Evolutionary conservation across 2,113 vertebrate species (phyloP), one percentile per base, ranked within the genome.

Genomic region (Lethenteron reissneri): DNA sequence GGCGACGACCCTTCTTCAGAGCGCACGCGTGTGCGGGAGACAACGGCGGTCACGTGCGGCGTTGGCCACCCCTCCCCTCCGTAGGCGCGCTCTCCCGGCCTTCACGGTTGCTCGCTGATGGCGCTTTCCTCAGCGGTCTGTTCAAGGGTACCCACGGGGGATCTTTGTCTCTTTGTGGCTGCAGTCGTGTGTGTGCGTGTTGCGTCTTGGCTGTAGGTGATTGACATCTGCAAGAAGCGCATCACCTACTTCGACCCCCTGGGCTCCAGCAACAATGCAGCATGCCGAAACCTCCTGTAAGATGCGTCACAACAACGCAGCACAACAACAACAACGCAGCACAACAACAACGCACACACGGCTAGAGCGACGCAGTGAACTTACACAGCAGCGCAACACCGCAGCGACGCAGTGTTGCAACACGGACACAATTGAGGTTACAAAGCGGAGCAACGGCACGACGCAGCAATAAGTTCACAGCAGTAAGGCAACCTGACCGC

Each of bases 221-320:
- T 95, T 70, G 92, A 97, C 81, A 88, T 95, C 72, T 83, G 92
- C 73, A 94, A 88, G 77, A 96, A 89, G 76, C 81, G 74, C 57
- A 79, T 96, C 75, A 83, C 83, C 14, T 97, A 97, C 78, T 96
- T 88, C 0, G 92, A 97, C 75, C 95, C 92, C 17, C 94, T 97
- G 92, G 91, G 92, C 56, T 88, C 89, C 56, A 83, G 79, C 74
- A 91, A 95, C 71, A 86, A 83, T 1, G 84, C 88, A 72, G 91
- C 90, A 57, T 97, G 92, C 82, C 81, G 74, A 75, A 80, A 84
- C 73, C 83, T 97, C 78, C 77, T 89, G 91, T 95, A 80, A 84
- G 84, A 41, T 6, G 41, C 41, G 41, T 41, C 41, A 6, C 41
- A 41, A 41, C 41, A 41, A 25, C 21, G 21, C 21, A 25, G 21